Base-by-base conservation (phyloP, 2,888 invertebrate species). In the Fragum whitleyi region DNA sequence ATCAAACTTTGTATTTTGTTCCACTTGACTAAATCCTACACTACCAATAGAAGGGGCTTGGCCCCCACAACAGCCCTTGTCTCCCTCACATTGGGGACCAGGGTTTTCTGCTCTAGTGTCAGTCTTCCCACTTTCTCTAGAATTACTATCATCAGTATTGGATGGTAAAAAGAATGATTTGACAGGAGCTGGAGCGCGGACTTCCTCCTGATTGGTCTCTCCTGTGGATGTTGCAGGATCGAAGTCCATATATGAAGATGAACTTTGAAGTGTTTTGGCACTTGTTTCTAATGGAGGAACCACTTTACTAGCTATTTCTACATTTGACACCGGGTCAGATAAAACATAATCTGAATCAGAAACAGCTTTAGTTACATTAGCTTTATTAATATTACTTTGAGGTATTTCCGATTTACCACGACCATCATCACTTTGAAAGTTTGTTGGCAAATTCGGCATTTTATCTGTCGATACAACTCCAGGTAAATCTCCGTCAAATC, bases 191-290 rank as follows among this genome's bases (percentile, higher is more conserved):
- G 88, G 88, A 26, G 80, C 71, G 73, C 83, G 85, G 1, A 85
- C 51, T 29, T 55, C 36, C 0, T 62, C 47, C 28, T 51, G 28
- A 11, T 62, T 19, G 19, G 61, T 28, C 5, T 61, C 29, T 1
- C 21, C 53, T 28, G 51, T 32, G 11, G 47, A 47, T n/a, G 47
- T 47, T 47, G 78, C 76, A 29, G 88, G 88, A 57, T 87, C 86
- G 74, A 85, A 88, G 39, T 87, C 88, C 85, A 88, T 88, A 62
- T 88, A 88, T 19, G 77, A 73, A 57, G 83, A 85, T 23, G 77
- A 57, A 67, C 53, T 55, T 28, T 72, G 14, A 21, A 32, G 29
- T 36, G 16, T 28, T 28, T 51, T 68, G 28, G 68, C 47, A 51
- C 68, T 51, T 16, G 26, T 61, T 1, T 32, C 32, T 19, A 23